Percentiles rank a stretch among this genome's conserved stretches.
Conservation (phyloP, 2,888 invertebrate species). For the Andrena trimmerana region DNA sequence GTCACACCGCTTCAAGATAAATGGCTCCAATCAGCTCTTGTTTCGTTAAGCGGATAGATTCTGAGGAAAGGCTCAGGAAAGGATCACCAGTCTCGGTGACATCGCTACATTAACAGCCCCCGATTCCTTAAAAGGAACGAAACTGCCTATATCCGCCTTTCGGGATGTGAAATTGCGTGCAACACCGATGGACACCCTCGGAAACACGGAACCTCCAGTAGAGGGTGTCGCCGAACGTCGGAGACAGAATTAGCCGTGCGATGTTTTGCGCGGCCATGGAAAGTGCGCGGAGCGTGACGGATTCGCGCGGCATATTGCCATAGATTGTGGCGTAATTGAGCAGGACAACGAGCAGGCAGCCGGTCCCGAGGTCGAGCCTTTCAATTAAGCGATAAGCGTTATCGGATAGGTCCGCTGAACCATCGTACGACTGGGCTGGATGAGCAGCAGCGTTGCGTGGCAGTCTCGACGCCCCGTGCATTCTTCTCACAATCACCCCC, state of each 20-base stretch:
- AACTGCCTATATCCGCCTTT: no score
- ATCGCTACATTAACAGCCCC: no score
- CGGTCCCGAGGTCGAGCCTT: constrained; percentile 67
- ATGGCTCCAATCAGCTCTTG: background rate
- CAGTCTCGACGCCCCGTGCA: constrained; percentile 52
- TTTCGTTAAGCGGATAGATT: no score
- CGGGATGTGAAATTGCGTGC: no score
- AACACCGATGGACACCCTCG: no score
- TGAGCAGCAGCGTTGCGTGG: constrained; percentile 44
- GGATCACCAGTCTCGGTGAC: no score
- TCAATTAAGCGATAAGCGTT: constrained; percentile 78
- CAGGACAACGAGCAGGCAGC: constrained; percentile 59
- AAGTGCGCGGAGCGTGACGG: constrained; percentile 42
- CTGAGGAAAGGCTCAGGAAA: no score
- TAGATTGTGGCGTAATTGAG: constrained; percentile 69
- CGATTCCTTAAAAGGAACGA: no score
- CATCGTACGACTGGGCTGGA: constrained; percentile 57
- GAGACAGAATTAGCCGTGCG: background rate
- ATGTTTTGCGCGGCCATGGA: constrained; percentile 18
- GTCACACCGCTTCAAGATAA: background rate
- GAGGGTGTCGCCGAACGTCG: background rate
- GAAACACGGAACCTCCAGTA: no score
- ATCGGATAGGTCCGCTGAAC: constrained; percentile 67
- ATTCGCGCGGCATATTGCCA: constrained; percentile 62
- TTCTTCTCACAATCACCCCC: constrained; percentile 42